Conservation (phyloP, 1,140 invertebrate genomes). For the Patella vulgata region DNA sequence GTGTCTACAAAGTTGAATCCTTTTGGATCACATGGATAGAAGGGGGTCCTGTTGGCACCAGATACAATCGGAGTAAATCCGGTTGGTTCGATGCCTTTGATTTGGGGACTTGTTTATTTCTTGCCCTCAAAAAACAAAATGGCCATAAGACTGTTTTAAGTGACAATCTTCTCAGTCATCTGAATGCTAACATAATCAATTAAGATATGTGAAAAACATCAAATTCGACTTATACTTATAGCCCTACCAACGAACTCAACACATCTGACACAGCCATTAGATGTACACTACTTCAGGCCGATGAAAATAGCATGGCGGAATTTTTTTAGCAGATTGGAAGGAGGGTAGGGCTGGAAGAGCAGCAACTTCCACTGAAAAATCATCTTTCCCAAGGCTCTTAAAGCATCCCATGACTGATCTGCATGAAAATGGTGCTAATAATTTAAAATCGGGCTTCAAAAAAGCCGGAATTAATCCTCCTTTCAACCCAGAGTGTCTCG, state of each 20-base stretch:
- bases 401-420: too few species aligned
- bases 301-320: slow-evolving; percentile 51
- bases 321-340: too few species aligned
- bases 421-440: too few species aligned
- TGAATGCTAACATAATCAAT: slow-evolving; percentile 34
- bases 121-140: slow-evolving; percentile 34
- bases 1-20: slow-evolving; percentile 61
- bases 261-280: slow-evolving; percentile 36
- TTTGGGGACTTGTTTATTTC: slow-evolving; percentile 62
- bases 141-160: slow-evolving; percentile 62
- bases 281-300: slow-evolving; percentile 41
- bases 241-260: slow-evolving; percentile 37
- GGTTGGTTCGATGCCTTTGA: slow-evolving; percentile 60
- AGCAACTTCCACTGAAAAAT: too few species aligned
- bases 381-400: too few species aligned
- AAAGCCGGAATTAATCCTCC: too few species aligned
- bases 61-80: slow-evolving; percentile 51
- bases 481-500: too few species aligned
- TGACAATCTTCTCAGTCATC: slow-evolving; percentile 65
- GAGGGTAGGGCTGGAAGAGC: too few species aligned
- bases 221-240: slow-evolving; percentile 29
- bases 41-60: slow-evolving; percentile 41
- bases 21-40: slow-evolving; percentile 55
- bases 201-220: slow-evolving; percentile 24
- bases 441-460: too few species aligned